These are phyloP conservation scores for Cerceris rybyensis DNA, from an alignment of 2,888 invertebrate species.

Conservation along the genomic window DNA sequence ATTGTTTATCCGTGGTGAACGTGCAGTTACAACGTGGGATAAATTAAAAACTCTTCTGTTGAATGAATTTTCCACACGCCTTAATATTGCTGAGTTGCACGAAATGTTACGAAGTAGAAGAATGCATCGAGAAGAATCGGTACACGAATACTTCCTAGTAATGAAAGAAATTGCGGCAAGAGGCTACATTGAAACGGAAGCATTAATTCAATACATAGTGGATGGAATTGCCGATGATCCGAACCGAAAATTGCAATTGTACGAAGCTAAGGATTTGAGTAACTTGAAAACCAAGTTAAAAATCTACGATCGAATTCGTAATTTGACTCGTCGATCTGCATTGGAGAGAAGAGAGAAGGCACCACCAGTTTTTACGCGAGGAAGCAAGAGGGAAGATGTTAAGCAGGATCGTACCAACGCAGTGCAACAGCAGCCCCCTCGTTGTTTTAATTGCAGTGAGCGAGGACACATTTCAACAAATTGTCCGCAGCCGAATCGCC, in stretches of 20 bases:
- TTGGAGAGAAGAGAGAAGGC: no score
- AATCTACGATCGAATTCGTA: conserved; percentile 7
- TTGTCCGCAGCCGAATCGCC: background rate
- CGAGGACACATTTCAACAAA: no score
- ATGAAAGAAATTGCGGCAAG: no score
- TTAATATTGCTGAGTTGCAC: conserved; percentile 22
- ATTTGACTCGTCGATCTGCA: no score
- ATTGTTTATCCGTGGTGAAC: conserved; percentile 10
- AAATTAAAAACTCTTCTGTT: conserved; percentile 1
- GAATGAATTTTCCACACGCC: conserved; percentile 2
- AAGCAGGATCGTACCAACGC: no score
- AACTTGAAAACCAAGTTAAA: conserved; percentile 17
- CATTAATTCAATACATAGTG: conserved; percentile 22
- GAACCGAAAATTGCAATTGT: conserved; percentile 1
- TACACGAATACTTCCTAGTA: no score
- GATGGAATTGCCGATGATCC: conserved; percentile 14
- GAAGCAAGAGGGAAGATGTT: no score
- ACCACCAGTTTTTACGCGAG: no score
- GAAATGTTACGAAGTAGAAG: background rate
- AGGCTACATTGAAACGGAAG: no score
- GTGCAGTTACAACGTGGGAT: conserved; percentile 3
- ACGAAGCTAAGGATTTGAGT: background rate
- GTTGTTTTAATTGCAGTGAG: no score
- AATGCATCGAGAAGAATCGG: conserved; percentile 6
- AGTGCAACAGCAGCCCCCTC: no score